phyloP scores from a whole-genome alignment of 2,113 vertebrate genomes.

The Pomatorhinus ruficollis region DNA sequence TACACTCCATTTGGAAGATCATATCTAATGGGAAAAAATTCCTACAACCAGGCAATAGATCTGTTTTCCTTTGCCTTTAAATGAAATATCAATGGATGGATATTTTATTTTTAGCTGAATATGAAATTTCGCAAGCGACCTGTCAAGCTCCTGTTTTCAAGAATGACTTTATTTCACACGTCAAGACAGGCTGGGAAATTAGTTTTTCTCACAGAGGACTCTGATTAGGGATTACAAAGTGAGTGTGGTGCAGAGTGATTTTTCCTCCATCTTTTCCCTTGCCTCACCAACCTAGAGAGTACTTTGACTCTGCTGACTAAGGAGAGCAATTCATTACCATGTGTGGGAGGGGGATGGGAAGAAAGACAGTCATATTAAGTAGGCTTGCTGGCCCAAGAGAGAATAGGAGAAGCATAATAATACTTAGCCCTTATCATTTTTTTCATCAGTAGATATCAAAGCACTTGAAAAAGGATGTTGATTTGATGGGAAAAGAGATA shows the following conservation, averaged over 20 bases:
- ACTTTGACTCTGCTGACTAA: slow-evolving; percentile 26
- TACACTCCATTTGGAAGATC: neutral
- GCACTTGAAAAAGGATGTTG: slow-evolving; percentile 13
- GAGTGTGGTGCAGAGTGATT: neutral
- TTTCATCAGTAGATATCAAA: slow-evolving; percentile 33
- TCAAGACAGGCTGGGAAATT: slow-evolving; percentile 75
- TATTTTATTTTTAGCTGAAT: slow-evolving; percentile 74
- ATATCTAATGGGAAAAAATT: neutral
- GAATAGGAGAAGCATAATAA: slow-evolving; percentile 4
- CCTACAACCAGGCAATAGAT: slow-evolving; percentile 1
- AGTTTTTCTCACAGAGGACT: slow-evolving; percentile 68
- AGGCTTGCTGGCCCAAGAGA: slow-evolving; percentile 14
- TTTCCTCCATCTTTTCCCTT: slow-evolving; percentile 57
- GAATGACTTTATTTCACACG: slow-evolving; percentile 72
- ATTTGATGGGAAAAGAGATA: slow-evolving; percentile 22
- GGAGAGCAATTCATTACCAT: neutral
- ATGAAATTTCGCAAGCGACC: slow-evolving; percentile 66
- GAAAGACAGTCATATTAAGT: neutral
- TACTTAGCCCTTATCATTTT: slow-evolving; percentile 1
- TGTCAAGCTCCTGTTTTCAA: slow-evolving; percentile 67
- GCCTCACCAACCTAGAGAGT: neutral
- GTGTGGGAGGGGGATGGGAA: neutral
- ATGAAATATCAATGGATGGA: slow-evolving; percentile 75
- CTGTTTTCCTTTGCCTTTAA: slow-evolving; percentile 65
- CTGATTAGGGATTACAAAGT: slow-evolving; percentile 70